These are phyloP conservation scores for Adelosebastes latens DNA, from an alignment of 2,797 vertebrate genomes.

Conservation along the genomic window DNA sequence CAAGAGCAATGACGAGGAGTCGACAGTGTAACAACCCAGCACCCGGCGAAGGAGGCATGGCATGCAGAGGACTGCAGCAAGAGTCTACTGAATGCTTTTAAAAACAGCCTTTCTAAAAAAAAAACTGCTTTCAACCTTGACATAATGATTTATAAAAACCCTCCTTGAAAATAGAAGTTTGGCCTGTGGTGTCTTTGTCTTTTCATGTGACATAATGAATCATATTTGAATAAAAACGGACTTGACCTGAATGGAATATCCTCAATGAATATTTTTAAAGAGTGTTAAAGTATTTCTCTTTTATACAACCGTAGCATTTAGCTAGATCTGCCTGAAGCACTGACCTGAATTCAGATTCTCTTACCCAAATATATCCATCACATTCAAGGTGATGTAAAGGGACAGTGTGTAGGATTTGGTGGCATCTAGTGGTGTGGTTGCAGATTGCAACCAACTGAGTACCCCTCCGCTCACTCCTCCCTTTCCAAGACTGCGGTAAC, in stretches of 20 bases:
- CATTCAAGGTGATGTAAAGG: neutral
- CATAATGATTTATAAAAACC: neutral
- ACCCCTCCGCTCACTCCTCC: too few species aligned
- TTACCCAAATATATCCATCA: conserved; percentile 1
- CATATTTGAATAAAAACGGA: neutral
- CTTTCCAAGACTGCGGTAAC: too few species aligned
- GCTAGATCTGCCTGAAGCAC: neutral
- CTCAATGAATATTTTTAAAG: conserved; percentile 4
- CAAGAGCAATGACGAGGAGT: conserved; percentile 77
- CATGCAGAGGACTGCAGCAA: conserved; percentile 81
- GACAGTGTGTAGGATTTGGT: too few species aligned
- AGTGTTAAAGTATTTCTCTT: neutral
- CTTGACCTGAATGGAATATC: neutral
- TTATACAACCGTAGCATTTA: neutral
- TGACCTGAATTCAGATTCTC: conserved; percentile 9
- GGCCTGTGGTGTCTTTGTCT: neutral
- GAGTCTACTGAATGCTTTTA: conserved; percentile 78
- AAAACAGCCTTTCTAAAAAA: too few species aligned
- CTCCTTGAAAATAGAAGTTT: neutral
- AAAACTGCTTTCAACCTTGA: neutral
- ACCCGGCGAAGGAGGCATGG: conserved; percentile 77
- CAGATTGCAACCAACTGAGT: too few species aligned
- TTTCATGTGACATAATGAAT: neutral
- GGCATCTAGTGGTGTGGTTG: too few species aligned
- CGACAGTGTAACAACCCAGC: conserved; percentile 89